A percentile compares a stretch with the other conserved stretches of the same genome.
Conservation (phyloP, 2,797 vertebrate genomes). For the Acanthornis magna region DNA sequence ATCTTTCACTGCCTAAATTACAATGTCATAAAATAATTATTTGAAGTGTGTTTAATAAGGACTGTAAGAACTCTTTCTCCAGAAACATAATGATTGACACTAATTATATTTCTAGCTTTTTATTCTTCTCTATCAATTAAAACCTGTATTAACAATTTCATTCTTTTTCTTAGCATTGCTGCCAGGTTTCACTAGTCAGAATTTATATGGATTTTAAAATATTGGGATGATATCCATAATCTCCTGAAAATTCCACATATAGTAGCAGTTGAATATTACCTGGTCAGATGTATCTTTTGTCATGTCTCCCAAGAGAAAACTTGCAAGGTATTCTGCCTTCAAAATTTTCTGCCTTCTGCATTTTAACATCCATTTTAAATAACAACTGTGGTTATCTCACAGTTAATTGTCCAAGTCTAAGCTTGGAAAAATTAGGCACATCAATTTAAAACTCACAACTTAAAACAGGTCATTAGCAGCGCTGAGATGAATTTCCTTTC, state of each 20-base stretch:
- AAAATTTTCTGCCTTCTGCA: too few relatives aligned
- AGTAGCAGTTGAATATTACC: neutral
- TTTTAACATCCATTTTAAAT: neutral
- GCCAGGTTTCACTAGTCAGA: neutral
- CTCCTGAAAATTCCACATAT: neutral
- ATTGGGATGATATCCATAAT: neutral
- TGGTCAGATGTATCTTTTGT: neutral
- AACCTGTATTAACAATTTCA: neutral
- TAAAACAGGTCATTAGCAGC: neutral
- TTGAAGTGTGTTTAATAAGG: neutral
- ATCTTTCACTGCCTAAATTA: neutral
- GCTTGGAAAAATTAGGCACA: neutral
- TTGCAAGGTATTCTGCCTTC: neutral
- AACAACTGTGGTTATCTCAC: neutral
- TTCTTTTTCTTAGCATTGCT: neutral
- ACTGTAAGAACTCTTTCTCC: neutral
- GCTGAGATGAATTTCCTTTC: neutral
- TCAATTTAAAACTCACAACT: neutral
- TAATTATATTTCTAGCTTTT: constrained; percentile 1
- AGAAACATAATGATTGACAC: neutral
- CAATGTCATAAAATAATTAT: neutral
- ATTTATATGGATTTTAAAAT: neutral
- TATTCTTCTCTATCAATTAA: constrained; percentile 23
- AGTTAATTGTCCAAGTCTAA: neutral
- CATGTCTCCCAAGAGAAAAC: neutral